Conservation (phyloP, 2,888 invertebrate genomes). For the Nemotelus pantherinus region DNA sequence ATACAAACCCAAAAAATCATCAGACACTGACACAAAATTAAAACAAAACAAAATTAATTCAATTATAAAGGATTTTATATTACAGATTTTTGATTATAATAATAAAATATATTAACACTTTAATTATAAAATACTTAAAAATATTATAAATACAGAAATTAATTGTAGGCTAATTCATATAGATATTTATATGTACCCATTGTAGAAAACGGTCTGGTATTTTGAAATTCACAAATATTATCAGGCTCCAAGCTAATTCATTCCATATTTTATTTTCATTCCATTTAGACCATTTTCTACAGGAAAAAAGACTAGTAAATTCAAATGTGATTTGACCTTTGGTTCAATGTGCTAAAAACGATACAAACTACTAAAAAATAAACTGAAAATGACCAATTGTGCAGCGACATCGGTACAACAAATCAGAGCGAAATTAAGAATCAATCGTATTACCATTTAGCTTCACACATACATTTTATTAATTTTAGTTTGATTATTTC, state of each 20-base stretch:
- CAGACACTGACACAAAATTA: neutral
- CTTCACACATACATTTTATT: constrained; percentile 1
- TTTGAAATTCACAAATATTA: neutral
- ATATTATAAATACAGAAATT: constrained; percentile 37
- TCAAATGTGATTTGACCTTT: constrained; percentile 46
- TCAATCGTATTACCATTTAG: constrained; percentile 19
- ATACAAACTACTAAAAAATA: constrained; percentile 39
- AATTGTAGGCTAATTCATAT: constrained; percentile 37
- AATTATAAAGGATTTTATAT: constrained; percentile 4
- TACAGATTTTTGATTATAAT: constrained; percentile 11
- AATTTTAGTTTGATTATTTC: constrained; percentile 35
- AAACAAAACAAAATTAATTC: constrained; percentile 10
- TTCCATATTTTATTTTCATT: neutral
- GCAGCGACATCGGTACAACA: neutral
- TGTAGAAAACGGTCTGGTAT: constrained; percentile 27
- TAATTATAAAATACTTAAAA: constrained; percentile 29
- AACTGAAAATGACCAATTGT: neutral
- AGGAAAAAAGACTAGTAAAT: constrained; percentile 46
- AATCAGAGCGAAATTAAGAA: constrained; percentile 19
- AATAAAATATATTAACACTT: constrained; percentile 36
- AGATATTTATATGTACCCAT: neutral
- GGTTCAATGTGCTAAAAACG: constrained; percentile 41
- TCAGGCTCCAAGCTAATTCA: neutral
- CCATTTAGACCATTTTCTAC: constrained; percentile 29
- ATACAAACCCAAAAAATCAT: neutral